Conservation (phyloP, 2,888 invertebrate genomes). For the Dorcus parallelipipedus region DNA sequence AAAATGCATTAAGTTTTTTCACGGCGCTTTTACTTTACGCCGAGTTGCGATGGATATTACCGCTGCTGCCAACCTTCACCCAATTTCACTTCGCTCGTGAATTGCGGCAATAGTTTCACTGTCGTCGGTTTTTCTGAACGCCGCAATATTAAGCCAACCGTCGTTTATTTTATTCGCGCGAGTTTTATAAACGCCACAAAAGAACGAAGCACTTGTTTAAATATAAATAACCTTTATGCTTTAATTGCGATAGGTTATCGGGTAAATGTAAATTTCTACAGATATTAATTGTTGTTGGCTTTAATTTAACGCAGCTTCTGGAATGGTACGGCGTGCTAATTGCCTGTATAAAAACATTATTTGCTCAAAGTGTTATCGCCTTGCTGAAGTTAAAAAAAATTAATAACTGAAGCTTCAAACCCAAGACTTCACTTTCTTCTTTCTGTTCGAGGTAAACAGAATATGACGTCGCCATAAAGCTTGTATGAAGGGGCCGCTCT, state of each 20-base stretch:
- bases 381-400: too few species aligned
- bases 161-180: neutral
- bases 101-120: slow-evolving; percentile 13
- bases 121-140: neutral
- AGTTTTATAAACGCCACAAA: neutral
- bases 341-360: too few species aligned
- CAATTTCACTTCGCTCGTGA: slow-evolving; percentile 23
- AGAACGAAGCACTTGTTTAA: neutral
- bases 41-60: slow-evolving; percentile 7
- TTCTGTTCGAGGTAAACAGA: too few species aligned
- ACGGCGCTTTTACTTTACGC: too few species aligned
- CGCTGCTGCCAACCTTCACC: slow-evolving; percentile 33
- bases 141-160: neutral
- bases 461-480: too few species aligned
- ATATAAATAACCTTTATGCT: neutral
- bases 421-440: too few species aligned
- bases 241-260: neutral
- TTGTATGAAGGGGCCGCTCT: too few species aligned
- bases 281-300: neutral
- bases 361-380: too few species aligned
- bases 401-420: too few species aligned
- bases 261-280: neutral
- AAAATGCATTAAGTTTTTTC: too few species aligned
- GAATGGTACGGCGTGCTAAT: too few species aligned
- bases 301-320: too few species aligned